Conservation (phyloP, 30 jellyfish, hydroid and myxozoan genomes). For the Morbakka virulenta region DNA sequence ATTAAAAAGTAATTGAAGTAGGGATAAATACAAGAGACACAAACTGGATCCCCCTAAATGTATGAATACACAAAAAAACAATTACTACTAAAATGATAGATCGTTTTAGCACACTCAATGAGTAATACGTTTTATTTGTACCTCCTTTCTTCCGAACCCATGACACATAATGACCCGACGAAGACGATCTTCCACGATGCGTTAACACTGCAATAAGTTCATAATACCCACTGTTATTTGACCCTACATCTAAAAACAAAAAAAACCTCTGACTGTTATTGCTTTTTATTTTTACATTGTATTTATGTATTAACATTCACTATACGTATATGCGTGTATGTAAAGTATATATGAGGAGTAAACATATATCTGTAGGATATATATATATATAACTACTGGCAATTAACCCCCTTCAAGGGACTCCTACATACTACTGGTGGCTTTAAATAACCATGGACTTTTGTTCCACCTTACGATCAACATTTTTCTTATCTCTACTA, state of each 20-base stretch:
- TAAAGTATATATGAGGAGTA: background rate
- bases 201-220: conserved; percentile 85
- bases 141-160: conserved; percentile 95
- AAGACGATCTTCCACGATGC: conserved; percentile 92
- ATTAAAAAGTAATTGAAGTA: no score
- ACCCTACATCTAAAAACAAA: conserved; percentile 64
- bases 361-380: no score
- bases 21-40: no score
- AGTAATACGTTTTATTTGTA: background rate
- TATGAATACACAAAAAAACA: background rate
- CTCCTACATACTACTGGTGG: no score
- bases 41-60: no score
- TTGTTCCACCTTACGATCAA: no score
- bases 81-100: background rate
- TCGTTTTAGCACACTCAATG: background rate
- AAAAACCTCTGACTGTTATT: no score
- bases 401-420: no score
- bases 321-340: background rate
- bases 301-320: background rate
- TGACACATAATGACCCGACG: conserved; percentile 96
- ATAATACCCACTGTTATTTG: conserved; percentile 86
- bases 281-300: no score
- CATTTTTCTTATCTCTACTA: no score
- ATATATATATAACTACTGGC: no score
- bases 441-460: no score